A percentile compares a stretch with the other conserved stretches of the same genome.
phyloP scores from a whole-genome alignment of 2,888 invertebrate genomes.

The Xanthia icteritia region DNA sequence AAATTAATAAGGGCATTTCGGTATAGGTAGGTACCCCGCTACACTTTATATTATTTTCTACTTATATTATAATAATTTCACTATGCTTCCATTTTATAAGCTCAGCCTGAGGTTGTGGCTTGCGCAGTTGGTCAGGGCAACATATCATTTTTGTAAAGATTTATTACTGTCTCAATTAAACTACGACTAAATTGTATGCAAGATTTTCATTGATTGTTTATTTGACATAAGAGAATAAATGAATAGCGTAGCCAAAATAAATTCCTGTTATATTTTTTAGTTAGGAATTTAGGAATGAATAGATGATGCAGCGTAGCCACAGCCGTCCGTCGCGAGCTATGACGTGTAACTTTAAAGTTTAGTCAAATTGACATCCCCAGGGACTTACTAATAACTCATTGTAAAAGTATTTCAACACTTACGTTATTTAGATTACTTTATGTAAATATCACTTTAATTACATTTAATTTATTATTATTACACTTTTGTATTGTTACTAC shows the following conservation, averaged over 20 bases:
- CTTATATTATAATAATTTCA: constrained; percentile 60
- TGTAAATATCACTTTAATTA: constrained; percentile 73
- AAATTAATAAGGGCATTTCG: constrained; percentile 84
- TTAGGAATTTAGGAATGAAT: constrained; percentile 7
- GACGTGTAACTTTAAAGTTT: constrained; percentile 56
- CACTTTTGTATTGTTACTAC: constrained; percentile 72
- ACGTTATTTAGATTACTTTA: constrained; percentile 65
- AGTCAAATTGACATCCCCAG: constrained; percentile 66
- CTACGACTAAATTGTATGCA: background rate
- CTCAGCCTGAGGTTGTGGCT: constrained; percentile 52
- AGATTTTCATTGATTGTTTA: constrained; percentile 12
- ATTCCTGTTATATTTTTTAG: constrained; percentile 45
- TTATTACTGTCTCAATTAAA: constrained; percentile 26
- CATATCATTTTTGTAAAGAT: constrained; percentile 47
- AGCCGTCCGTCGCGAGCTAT: constrained; percentile 13
- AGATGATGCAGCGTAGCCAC: constrained; percentile 23
- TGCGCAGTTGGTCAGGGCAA: constrained; percentile 16
- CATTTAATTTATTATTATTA: constrained; percentile 74
- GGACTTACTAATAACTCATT: constrained; percentile 65
- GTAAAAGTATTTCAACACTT: constrained; percentile 67
- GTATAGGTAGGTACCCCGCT: constrained; percentile 86
- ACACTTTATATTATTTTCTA: constrained; percentile 67
- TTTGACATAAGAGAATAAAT: background rate
- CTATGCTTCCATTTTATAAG: constrained; percentile 66
- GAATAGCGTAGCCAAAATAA: constrained; percentile 17